Conservation (phyloP, 1,140 invertebrate species). For the Achroia grisella region DNA sequence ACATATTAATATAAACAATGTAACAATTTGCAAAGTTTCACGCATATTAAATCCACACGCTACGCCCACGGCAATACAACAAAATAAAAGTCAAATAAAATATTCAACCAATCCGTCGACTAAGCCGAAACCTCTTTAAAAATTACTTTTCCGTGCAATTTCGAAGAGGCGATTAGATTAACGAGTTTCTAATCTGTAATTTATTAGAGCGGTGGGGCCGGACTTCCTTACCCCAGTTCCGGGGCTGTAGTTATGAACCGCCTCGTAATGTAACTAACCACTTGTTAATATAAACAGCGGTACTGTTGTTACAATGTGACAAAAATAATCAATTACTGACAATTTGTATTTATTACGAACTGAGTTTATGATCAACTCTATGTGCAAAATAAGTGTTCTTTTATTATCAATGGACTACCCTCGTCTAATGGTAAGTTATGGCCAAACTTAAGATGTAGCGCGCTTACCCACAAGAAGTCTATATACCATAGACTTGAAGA, state of each 20-base stretch:
- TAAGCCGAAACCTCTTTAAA: slow-evolving; percentile 6
- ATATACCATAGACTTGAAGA: no score
- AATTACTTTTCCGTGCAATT: slow-evolving; percentile 23
- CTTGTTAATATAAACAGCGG: background rate
- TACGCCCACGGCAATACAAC: background rate
- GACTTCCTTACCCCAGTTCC: slow-evolving; percentile 28
- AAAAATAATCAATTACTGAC: no score
- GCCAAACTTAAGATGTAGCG: no score
- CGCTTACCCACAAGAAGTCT: no score
- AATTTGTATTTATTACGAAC: no score
- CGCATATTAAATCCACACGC: no score
- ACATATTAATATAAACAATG: no score
- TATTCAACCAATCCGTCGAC: background rate
- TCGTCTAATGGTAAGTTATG: no score
- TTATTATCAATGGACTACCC: no score
- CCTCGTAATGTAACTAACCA: background rate
- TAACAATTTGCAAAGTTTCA: no score
- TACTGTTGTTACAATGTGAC: background rate
- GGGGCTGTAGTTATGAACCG: slow-evolving; percentile 25
- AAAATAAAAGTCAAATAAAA: slow-evolving; percentile 3
- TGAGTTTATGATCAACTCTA: no score
- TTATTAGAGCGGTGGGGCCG: slow-evolving; percentile 32
- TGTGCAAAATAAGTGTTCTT: no score
- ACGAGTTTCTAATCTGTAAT: slow-evolving; percentile 55
- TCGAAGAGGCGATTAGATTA: slow-evolving; percentile 41